Conservation (phyloP, 2,888 invertebrate species). For the Lasioglossum pauxillum region DNA sequence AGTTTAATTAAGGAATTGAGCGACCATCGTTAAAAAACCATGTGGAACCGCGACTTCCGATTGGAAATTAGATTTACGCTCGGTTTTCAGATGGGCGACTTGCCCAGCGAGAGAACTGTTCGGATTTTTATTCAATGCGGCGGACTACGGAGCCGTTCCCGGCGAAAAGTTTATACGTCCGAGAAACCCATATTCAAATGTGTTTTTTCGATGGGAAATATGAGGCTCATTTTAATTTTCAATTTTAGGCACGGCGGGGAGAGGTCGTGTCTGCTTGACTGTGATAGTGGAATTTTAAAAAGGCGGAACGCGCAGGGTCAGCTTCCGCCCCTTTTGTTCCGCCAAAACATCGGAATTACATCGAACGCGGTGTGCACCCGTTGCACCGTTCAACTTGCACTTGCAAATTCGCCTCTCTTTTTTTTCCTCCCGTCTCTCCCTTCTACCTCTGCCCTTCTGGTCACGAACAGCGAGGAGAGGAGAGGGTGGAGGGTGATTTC, state of each 20-base stretch:
- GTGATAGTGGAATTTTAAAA: slow-evolving; percentile 16
- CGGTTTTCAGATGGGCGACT: not conserved
- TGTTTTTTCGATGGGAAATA: not conserved
- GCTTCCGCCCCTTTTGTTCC: not conserved
- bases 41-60: not conserved
- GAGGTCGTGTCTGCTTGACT: not conserved
- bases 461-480: not conserved
- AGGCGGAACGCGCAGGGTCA: not conserved
- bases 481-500: slow-evolving; percentile 21
- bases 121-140: not conserved
- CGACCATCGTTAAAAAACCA: not conserved
- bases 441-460: not conserved
- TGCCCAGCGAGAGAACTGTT: not conserved
- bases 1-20: not conserved
- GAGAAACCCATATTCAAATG: slow-evolving; percentile 3
- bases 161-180: not conserved
- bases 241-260: not conserved
- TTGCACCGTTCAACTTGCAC: slow-evolving; percentile 19
- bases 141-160: not conserved
- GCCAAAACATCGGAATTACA: slow-evolving; percentile 38
- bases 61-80: not conserved
- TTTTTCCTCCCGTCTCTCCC: not conserved
- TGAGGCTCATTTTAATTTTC: slow-evolving; percentile 20
- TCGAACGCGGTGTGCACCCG: not conserved
- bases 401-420: slow-evolving; percentile 20